Base-by-base conservation (phyloP, 2,888 invertebrate genomes). In the Drosophila borealis region DNA sequence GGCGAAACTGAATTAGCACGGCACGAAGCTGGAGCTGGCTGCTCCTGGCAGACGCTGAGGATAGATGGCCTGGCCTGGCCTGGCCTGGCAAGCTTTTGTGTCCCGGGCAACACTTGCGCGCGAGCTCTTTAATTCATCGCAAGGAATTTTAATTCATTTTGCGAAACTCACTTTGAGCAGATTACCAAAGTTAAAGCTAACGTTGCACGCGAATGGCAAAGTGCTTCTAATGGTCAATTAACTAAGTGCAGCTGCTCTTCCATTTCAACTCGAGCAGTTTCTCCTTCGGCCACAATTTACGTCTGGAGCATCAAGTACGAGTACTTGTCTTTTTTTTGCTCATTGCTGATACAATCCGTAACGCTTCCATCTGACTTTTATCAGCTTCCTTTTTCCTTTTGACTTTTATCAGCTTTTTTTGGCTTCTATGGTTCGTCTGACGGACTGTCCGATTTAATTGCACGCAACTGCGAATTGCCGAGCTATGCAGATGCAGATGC, bases 1-100 rank as follows among this genome's bases (percentile, higher is more conserved):
- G 72, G 77, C 70, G 8, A 77, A 86, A 86, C 68, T 75, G 82
- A 82, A 82, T 84, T 85, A 82, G 79, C 70, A 74, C 74, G 42
- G 64, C 66, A 79, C 79, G 70, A 78, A 70, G 82, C 59, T 70
- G 2, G 9, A 13, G 34, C 19, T 11, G 0, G 21, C 34, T 10
- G n/a, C 10, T 19, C 10, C 4, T 10, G 17, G 13, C 5, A 34
- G 39, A 33, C 3, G 10, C 42, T 36, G 34, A 14, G 55, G 9
- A 63, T 70, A 62, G 51, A 50, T 56, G 56, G 48, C 56, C 25
- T 53, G 55, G 13, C 33, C n/a, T 41, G 46, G 10, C 11, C 62
- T 59, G 41, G 11, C 42, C 37, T 34, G 51, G 17, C 44, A 50
- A 57, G 29, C 59, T 67, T 62, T 56, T 41, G 34, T 42, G 37